Conservation (phyloP, 2,113 vertebrate genomes). For the Triplophysa siluroides region DNA sequence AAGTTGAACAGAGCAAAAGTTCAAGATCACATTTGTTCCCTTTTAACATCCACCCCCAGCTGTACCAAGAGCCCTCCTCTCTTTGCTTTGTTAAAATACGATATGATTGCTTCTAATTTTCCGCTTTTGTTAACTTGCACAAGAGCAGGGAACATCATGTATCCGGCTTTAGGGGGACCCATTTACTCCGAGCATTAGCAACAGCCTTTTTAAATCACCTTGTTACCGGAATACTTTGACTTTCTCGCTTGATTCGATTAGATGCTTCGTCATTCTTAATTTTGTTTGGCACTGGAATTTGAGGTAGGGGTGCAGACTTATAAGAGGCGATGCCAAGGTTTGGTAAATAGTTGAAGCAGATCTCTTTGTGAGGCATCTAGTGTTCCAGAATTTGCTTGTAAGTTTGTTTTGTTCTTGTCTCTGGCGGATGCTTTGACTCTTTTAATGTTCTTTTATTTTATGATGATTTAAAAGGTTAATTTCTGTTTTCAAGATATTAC, state of each 20-base stretch:
- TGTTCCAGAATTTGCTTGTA: constrained; percentile 50
- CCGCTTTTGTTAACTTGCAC: constrained; percentile 12
- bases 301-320: constrained; percentile 36
- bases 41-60: background rate
- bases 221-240: constrained; percentile 34
- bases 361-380: constrained; percentile 10
- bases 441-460: background rate
- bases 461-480: background rate
- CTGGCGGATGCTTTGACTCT: background rate
- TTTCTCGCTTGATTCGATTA: constrained; percentile 54
- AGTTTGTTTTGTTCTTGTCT: constrained; percentile 20
- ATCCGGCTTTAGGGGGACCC: constrained; percentile 39
- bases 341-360: constrained; percentile 27
- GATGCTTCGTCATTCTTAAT: constrained; percentile 42
- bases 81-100: constrained; percentile 32
- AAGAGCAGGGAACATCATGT: constrained; percentile 17
- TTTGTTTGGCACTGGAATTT: constrained; percentile 55
- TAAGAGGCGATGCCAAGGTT: constrained; percentile 29
- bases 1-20: background rate
- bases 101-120: constrained; percentile 49
- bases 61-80: background rate
- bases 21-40: constrained; percentile 35
- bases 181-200: constrained; percentile 36
- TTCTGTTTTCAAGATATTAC: background rate
- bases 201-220: constrained; percentile 53